phyloP scores from a whole-genome alignment of 1,140 invertebrate genomes.

The Drosophila melanica region DNA sequence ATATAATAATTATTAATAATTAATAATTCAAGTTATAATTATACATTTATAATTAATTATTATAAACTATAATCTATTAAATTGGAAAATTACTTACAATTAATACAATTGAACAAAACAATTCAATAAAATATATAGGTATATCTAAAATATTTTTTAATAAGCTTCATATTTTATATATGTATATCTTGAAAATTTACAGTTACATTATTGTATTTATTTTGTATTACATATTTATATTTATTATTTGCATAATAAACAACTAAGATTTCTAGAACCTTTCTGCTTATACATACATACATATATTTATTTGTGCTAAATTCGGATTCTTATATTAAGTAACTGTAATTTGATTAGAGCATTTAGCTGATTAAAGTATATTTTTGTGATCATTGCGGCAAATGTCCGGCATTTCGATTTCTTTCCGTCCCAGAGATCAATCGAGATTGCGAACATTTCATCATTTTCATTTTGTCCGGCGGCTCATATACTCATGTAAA shows the following conservation, averaged over 20 bases:
- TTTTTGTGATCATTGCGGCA: background rate
- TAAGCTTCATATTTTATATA: background rate
- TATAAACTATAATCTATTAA: no score
- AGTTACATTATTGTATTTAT: background rate
- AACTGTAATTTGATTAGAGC: background rate
- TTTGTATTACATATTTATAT: no score
- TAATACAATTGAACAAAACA: no score
- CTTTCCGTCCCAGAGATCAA: conserved; percentile 8
- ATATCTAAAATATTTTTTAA: no score
- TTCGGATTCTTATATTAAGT: background rate
- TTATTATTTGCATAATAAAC: no score
- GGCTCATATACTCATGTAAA: conserved; percentile 46
- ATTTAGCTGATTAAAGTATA: background rate
- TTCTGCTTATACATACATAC: background rate
- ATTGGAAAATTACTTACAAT: no score
- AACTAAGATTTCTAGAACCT: background rate
- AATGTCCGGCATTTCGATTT: conserved; percentile 4
- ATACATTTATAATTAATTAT: no score
- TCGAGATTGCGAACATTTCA: conserved; percentile 29
- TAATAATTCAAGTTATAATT: no score
- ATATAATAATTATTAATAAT: no score
- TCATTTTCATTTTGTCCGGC: conserved; percentile 17
- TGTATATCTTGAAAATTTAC: no score
- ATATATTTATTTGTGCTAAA: background rate
- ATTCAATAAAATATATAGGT: no score